phyloP scores from a whole-genome alignment of 92 coral and sea anemone genomes.

The Phenganax stokvisi region DNA sequence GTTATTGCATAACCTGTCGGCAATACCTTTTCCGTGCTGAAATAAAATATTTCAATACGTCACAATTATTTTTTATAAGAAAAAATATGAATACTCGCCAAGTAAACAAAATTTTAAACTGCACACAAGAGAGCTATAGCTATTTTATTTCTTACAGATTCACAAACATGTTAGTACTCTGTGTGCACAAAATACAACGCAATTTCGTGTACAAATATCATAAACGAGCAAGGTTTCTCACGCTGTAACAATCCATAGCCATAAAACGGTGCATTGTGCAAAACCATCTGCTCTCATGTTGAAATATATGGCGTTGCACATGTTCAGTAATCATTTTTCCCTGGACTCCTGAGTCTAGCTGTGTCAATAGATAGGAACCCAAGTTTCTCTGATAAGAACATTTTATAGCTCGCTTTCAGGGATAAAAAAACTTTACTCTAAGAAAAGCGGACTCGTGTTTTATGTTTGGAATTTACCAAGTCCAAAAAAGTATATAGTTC shows the following conservation, averaged over 20 bases:
- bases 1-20: too few species aligned
- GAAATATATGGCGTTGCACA: not conserved
- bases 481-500: not conserved
- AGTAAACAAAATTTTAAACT: too few species aligned
- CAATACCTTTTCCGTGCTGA: too few species aligned
- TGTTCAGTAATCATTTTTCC: not conserved
- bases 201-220: not conserved
- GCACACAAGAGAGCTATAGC: too few species aligned
- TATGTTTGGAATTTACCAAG: not conserved
- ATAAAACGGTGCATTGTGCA: slow-evolving; percentile 7
- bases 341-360: not conserved
- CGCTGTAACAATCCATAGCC: not conserved
- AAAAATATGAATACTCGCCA: too few species aligned
- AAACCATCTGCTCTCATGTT: not conserved
- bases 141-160: too few species aligned
- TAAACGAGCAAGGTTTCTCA: not conserved
- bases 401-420: not conserved
- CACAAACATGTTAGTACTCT: not conserved
- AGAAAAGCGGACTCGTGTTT: not conserved
- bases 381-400: slow-evolving; percentile 16
- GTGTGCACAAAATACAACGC: not conserved
- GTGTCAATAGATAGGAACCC: slow-evolving; percentile 16
- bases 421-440: not conserved
- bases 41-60: too few species aligned
- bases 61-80: too few species aligned